A percentile compares a stretch with the other conserved stretches of the same genome.
Evolutionary conservation across 2,113 vertebrate genomes (phyloP).

Genomic region (Herpetotheres cachinnans): DNA sequence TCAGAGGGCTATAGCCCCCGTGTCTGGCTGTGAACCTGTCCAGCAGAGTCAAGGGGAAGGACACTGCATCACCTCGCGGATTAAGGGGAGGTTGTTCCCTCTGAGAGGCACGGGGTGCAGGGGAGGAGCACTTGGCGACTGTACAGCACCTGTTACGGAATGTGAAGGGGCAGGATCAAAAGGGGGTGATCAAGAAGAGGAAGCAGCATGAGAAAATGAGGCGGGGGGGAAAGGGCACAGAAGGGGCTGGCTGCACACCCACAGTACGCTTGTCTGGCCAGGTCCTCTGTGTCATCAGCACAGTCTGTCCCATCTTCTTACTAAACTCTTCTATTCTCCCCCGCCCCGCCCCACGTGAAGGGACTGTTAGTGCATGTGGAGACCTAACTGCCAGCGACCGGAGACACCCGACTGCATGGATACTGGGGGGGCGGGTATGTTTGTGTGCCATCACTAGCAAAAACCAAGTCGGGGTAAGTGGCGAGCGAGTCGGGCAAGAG

Average conservation of each 20-base stretch:
- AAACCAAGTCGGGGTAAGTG: neutral
- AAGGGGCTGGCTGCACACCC: neutral
- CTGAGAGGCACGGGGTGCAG: neutral
- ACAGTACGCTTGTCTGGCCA: neutral
- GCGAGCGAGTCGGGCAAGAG: neutral
- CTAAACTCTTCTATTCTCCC: neutral
- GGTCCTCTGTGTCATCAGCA: neutral
- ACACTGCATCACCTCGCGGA: neutral
- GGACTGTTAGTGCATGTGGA: neutral
- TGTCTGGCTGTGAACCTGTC: neutral
- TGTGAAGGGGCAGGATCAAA: neutral
- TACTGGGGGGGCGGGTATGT: neutral
- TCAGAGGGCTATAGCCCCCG: fast-evolving
- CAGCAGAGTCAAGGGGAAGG: fast-evolving
- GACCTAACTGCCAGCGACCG: neutral
- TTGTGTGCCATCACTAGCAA: fast-evolving
- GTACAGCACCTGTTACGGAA: fast-evolving
- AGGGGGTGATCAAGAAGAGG: neutral
- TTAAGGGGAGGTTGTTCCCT: neutral
- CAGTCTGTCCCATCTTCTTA: neutral
- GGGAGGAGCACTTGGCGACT: neutral
- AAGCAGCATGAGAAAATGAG: neutral
- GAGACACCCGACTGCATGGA: neutral
- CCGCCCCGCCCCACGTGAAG: neutral
- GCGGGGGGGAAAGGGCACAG: neutral